These are phyloP conservation scores for Ellobius talpinus DNA, from an alignment of 2,113 vertebrate species.

Conservation along the genomic window DNA sequence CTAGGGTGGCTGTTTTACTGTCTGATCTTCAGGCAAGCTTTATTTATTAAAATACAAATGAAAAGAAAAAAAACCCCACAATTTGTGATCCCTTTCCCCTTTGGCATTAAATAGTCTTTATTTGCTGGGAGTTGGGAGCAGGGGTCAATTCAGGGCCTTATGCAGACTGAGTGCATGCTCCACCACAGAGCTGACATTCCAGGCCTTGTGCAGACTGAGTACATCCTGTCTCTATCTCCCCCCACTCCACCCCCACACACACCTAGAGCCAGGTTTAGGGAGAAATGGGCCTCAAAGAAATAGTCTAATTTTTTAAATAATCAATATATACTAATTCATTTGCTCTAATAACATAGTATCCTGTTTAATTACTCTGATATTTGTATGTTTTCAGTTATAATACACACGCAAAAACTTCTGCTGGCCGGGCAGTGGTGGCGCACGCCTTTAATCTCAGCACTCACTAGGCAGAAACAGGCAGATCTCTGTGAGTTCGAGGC, in stretches of 20 bases:
- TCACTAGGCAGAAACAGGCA: too few species aligned
- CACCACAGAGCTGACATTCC: not conserved
- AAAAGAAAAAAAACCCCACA: not conserved
- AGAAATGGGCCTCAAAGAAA: not conserved
- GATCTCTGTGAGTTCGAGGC: too few species aligned
- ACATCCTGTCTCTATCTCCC: too few species aligned
- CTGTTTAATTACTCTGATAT: constrained; percentile 34
- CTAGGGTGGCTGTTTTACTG: too few species aligned
- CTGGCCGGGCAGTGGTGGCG: not conserved
- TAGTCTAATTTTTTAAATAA: not conserved
- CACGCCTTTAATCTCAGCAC: too few species aligned
- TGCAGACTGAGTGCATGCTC: not conserved
- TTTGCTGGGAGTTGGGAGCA: not conserved
- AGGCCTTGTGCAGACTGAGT: not conserved
- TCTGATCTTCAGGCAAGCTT: too few species aligned
- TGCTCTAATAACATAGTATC: not conserved
- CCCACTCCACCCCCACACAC: too few species aligned
- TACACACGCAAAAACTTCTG: constrained; percentile 75
- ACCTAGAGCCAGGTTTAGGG: not conserved
- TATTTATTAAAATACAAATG: too few species aligned
- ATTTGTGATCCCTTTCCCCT: not conserved
- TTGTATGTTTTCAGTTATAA: constrained; percentile 40
- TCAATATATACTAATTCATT: not conserved
- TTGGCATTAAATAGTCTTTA: not conserved
- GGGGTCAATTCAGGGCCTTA: not conserved